phyloP scores from a whole-genome alignment of 1,140 invertebrate genomes.

The Anthonomus grandis region DNA sequence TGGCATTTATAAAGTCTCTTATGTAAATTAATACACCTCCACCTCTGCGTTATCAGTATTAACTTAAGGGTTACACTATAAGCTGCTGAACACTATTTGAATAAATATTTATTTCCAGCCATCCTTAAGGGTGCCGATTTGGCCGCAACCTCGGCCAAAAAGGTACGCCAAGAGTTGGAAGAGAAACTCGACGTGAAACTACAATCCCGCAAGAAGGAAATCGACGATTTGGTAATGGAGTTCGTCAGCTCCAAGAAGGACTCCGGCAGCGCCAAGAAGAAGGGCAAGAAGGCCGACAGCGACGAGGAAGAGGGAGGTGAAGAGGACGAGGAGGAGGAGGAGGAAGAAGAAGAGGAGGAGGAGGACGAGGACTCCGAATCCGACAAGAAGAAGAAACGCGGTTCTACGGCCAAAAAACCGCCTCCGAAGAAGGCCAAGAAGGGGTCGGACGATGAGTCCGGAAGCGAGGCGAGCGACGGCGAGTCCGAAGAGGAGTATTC shows the following conservation, averaged over 20 bases:
- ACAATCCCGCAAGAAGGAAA: constrained; percentile 72
- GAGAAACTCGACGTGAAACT: constrained; percentile 76
- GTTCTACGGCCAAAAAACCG: constrained; percentile 54
- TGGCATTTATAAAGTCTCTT: too few species aligned
- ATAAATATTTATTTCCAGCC: constrained; percentile 53
- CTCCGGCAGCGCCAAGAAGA: constrained; percentile 54
- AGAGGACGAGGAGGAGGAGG: constrained; percentile 54
- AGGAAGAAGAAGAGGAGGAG: constrained; percentile 9
- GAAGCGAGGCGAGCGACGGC: constrained; percentile 58
- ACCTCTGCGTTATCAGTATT: too few species aligned
- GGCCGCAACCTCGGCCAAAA: constrained; percentile 79
- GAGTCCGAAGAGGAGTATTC: constrained; percentile 68
- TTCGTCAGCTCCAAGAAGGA: constrained; percentile 61
- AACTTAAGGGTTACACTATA: too few species aligned
- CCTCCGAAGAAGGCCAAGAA: constrained; percentile 57
- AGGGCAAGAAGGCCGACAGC: constrained; percentile 54
- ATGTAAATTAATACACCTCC: too few species aligned
- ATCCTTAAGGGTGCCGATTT: constrained; percentile 87
- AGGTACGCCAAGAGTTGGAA: constrained; percentile 85
- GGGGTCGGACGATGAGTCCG: constrained; percentile 59
- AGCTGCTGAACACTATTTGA: constrained; percentile 4
- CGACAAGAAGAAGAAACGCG: constrained; percentile 60
- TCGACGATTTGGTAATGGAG: constrained; percentile 81
- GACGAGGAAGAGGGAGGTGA: constrained; percentile 62
- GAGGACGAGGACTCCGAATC: constrained; percentile 51